Evolutionary conservation across 37 sponge, comb jelly and placozoan species (phyloP).

Genomic region (Spongilla lacustris): DNA sequence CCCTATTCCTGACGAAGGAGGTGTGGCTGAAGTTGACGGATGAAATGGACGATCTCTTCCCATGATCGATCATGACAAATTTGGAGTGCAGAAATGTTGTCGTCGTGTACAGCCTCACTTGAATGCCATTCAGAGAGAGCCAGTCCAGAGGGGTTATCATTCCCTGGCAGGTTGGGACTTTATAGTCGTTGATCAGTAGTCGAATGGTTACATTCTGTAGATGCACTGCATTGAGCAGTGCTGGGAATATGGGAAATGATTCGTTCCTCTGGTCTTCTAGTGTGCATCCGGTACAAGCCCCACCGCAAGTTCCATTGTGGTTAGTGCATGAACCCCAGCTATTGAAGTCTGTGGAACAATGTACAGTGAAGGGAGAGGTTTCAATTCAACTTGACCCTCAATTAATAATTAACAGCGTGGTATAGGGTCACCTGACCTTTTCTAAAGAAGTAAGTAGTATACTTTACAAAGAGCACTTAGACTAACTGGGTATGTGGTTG

Average conservation of each 20-base stretch:
- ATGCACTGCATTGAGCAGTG: constrained; percentile 85
- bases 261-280: constrained; percentile 62
- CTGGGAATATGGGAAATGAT: constrained; percentile 80
- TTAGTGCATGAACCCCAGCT: constrained; percentile 85
- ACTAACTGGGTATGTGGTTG: too few relatives aligned
- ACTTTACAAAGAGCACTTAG: too few relatives aligned
- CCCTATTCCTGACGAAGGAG: constrained; percentile 82
- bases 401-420: too few relatives aligned
- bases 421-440: too few relatives aligned
- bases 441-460: too few relatives aligned
- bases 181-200: constrained; percentile 80
- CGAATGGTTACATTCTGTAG: constrained; percentile 45
- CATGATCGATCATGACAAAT: constrained; percentile 76
- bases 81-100: constrained; percentile 91
- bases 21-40: constrained; percentile 91
- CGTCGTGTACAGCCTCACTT: constrained; percentile 63
- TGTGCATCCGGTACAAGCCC: constrained; percentile 68
- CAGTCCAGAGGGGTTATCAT: constrained; percentile 82
- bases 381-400: too few relatives aligned
- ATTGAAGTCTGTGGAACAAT: constrained; percentile 47
- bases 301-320: constrained; percentile 35
- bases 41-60: constrained; percentile 73
- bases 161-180: constrained; percentile 51
- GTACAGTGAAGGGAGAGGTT: too few relatives aligned
- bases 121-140: constrained; percentile 72